Evolutionary conservation across 1,140 invertebrate genomes (phyloP).

Genomic region (Aricia agestis): DNA sequence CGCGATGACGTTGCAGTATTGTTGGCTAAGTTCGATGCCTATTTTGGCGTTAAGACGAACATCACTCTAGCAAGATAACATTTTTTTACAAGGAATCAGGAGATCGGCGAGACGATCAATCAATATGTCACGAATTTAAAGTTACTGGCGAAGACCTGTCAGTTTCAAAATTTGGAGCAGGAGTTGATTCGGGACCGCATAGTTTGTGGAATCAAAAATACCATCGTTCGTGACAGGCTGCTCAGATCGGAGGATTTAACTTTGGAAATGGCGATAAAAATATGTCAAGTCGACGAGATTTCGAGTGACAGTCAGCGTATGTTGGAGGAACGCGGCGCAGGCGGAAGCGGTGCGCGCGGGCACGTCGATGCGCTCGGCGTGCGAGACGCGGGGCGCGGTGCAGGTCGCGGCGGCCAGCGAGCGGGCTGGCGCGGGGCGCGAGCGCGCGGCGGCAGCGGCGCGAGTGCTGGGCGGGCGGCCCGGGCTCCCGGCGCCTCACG

Average conservation of each 20-base stretch:
- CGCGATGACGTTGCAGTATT: background rate
- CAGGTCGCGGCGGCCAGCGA: background rate
- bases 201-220: conserved; percentile 28
- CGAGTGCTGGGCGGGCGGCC: too few relatives aligned
- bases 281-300: conserved; percentile 32
- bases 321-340: conserved; percentile 1
- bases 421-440: background rate
- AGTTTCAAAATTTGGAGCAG: conserved; percentile 27
- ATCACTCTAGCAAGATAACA: too few relatives aligned
- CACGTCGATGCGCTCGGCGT: too few relatives aligned
- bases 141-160: conserved; percentile 13
- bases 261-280: conserved; percentile 29
- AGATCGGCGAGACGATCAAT: too few relatives aligned
- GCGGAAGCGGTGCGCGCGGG: background rate
- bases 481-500: background rate
- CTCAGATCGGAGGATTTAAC: conserved; percentile 27
- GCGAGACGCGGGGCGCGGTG: background rate
- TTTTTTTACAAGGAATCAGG: too few relatives aligned
- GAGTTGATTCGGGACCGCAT: conserved; percentile 30
- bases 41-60: too few relatives aligned
- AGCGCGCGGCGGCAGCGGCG: too few relatives aligned
- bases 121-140: too few relatives aligned
- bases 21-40: too few relatives aligned
- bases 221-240: conserved; percentile 24
- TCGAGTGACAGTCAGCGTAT: conserved; percentile 13